Evolutionary conservation across 2,797 vertebrate species (phyloP).

Genomic region (Chloroceryle inda): DNA sequence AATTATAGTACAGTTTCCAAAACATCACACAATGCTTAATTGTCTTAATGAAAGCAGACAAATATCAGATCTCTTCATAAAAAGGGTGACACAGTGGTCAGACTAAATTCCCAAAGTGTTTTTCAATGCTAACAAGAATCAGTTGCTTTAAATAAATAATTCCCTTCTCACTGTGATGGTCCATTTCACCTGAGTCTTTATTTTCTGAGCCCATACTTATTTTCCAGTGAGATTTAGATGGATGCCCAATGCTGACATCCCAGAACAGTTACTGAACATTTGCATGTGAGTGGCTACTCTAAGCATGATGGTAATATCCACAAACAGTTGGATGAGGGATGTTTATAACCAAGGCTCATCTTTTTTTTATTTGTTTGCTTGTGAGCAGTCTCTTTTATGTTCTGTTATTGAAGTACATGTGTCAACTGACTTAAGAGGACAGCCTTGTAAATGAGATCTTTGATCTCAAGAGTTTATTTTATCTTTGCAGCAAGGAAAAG

Average conservation of each 20-base stretch:
- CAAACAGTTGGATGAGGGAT: neutral
- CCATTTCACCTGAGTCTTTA: neutral
- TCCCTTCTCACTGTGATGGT: neutral
- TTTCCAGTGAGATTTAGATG: neutral
- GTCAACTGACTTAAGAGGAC: constrained; percentile 56
- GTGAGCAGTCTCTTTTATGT: constrained; percentile 54
- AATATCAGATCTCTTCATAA: neutral
- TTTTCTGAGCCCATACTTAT: neutral
- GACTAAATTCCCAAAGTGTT: neutral
- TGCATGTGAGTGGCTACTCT: neutral
- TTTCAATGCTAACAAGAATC: neutral
- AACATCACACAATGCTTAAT: neutral
- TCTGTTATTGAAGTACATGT: constrained; percentile 49
- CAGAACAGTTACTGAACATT: neutral
- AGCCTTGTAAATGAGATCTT: constrained; percentile 67
- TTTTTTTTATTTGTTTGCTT: constrained; percentile 39
- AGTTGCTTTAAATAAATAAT: neutral
- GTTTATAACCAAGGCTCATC: constrained; percentile 24
- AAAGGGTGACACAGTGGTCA: neutral
- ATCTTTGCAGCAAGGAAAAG: constrained; percentile 64
- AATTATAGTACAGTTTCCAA: neutral
- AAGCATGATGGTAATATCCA: neutral
- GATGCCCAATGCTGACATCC: constrained; percentile 13
- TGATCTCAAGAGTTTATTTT: constrained; percentile 74
- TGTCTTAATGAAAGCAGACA: constrained; percentile 8